These are phyloP conservation scores for Psittacula echo DNA, from an alignment of 2,797 vertebrate genomes.

Conservation along the genomic window DNA sequence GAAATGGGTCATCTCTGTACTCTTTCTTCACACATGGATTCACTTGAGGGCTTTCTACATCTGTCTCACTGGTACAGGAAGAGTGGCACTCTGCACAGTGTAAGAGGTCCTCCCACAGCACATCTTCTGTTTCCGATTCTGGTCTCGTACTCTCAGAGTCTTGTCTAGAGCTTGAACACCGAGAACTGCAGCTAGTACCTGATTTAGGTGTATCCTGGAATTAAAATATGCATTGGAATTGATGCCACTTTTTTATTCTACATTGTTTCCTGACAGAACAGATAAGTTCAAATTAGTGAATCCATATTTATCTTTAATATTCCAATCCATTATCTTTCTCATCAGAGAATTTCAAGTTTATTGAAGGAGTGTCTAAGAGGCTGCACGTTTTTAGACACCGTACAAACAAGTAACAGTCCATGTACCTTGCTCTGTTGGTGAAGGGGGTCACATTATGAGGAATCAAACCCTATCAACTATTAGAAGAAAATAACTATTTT, in stretches of 20 bases:
- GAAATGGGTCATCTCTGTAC: slow-evolving; percentile 96
- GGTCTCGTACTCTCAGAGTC: slow-evolving; percentile 95
- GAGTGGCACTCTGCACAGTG: slow-evolving; percentile 96
- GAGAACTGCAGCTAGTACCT: slow-evolving; percentile 94
- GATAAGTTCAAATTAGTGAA: not conserved
- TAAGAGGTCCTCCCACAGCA: slow-evolving; percentile 97
- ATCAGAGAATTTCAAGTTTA: not conserved
- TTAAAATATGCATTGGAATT: slow-evolving; percentile 59
- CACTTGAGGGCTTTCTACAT: slow-evolving; percentile 87
- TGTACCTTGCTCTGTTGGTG: not conserved
- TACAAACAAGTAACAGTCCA: not conserved
- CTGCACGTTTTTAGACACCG: not conserved
- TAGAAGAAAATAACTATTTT: not conserved
- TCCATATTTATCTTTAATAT: not conserved
- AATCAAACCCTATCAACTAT: not conserved
- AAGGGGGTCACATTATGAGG: not conserved
- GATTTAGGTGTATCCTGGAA: slow-evolving; percentile 92
- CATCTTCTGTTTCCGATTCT: slow-evolving; percentile 96
- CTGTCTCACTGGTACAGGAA: slow-evolving; percentile 94
- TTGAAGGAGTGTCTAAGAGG: not conserved
- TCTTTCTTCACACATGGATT: slow-evolving; percentile 91
- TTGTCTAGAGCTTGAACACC: slow-evolving; percentile 93
- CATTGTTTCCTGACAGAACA: not conserved
- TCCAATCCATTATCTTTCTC: not conserved
- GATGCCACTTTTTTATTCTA: slow-evolving; percentile 23